Base-by-base conservation (phyloP, 2,113 vertebrate species). In the Pachypanchax playfairii region DNA sequence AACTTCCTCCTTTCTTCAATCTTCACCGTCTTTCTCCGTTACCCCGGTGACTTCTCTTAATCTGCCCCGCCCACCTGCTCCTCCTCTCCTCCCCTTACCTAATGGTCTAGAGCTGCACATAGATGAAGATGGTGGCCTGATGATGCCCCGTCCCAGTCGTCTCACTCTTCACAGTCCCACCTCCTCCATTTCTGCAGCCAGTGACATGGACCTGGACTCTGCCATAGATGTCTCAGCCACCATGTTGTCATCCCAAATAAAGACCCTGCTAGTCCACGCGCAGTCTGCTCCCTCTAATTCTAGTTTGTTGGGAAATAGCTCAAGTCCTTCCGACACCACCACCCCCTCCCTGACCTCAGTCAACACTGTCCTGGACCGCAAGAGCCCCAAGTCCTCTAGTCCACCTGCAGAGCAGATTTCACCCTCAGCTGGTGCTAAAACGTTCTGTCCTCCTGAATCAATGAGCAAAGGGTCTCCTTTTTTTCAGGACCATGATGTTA, bases 31-130 rank as follows among this genome's bases (percentile, higher is more conserved):
- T 69, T 63, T 55, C 72, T 72, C 85, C 69, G 24, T 57, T 44
- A 49, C 84, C 48, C 77, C 81, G 25, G 63, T 64, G 57, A 70
- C 55, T 54, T 74, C 73, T 68, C 52, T 28, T 48, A 65, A 13
- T 75, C 77, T 55, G 47, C 29, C 79, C 65, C 22, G 55, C 14
- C 53, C 75, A 4, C 73, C 88, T 66, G 43, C 76, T 67, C 88
- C 12, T 9, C 79, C 84, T 62, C 25, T 66, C 29, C 77, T 79
- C 39, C 77, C 79, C 67, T 0, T 70, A 12, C 58, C 87, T 41
- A 51, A 65, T 13, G 76, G 83, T 46, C 68, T 88, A 11, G 91
- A 93, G 83, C 77, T 91, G 44, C 85, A 86, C 43, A 71, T 85
- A 48, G 91, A 93, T 25, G 91, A 93, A 47, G 85, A 69, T n/a